Evolutionary conservation across 2,888 invertebrate species (phyloP).

Genomic region (Nomada lathburiana): DNA sequence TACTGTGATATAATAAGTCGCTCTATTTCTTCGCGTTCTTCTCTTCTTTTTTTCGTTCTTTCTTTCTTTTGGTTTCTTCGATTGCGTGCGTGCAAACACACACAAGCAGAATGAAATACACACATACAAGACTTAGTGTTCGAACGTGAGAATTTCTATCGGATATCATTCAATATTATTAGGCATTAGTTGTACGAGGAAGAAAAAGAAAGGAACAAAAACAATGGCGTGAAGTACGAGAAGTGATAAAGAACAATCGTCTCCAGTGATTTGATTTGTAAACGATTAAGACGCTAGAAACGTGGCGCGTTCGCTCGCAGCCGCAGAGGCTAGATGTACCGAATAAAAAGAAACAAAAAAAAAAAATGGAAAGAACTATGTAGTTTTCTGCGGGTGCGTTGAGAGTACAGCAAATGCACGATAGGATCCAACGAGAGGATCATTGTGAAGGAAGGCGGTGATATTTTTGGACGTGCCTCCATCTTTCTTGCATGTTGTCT

Average conservation of each 20-base stretch:
- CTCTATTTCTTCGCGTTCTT: conserved; percentile 72
- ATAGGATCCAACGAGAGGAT: conserved; percentile 33
- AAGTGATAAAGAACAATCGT: conserved; percentile 34
- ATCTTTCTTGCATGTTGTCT: conserved; percentile 36
- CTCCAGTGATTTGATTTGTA: conserved; percentile 63
- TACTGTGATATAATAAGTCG: conserved; percentile 83
- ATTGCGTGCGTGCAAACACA: conserved; percentile 30
- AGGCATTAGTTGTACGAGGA: conserved; percentile 6
- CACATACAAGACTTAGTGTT: conserved; percentile 15
- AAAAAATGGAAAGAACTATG: conserved; percentile 28
- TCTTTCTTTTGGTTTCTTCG: conserved; percentile 69
- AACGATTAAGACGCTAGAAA: conserved; percentile 54
- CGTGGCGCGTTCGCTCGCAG: conserved; percentile 40
- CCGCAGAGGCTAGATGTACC: conserved; percentile 63
- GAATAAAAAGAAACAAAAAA: conserved; percentile 37
- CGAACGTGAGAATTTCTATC: conserved; percentile 30
- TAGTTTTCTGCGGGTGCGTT: conserved; percentile 43
- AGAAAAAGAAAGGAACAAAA: conserved; percentile 6
- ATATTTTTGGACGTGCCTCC: conserved; percentile 1
- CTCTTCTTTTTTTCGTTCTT: conserved; percentile 72
- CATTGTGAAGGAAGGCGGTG: conserved; percentile 2
- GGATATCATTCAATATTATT: conserved; percentile 28
- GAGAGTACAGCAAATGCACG: conserved; percentile 26
- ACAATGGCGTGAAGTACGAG: conserved; percentile 43
- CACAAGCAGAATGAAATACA: not conserved